Evolutionary conservation across 2,888 invertebrate species (phyloP).

Genomic region (Aspidiotus rigidus): DNA sequence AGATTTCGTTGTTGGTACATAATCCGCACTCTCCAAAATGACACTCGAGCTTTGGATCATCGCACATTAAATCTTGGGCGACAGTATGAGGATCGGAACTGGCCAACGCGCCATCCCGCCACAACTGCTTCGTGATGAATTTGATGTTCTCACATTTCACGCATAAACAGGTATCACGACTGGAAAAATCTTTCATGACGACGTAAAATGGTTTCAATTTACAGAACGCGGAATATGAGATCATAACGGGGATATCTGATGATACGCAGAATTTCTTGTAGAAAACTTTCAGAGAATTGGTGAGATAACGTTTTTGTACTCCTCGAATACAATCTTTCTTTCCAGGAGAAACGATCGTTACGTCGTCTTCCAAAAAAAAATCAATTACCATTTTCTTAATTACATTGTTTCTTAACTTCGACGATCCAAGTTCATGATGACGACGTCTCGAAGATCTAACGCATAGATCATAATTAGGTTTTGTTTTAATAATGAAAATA

Average conservation of each 20-base stretch:
- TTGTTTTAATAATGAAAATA: not conserved
- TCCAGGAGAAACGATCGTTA: not conserved
- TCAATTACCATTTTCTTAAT: not conserved
- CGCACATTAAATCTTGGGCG: not conserved
- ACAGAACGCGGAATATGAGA: not conserved
- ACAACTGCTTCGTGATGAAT: not conserved
- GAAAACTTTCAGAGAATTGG: not conserved
- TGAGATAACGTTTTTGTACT: not conserved
- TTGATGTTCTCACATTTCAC: not conserved
- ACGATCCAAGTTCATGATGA: not conserved
- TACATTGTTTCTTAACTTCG: not conserved
- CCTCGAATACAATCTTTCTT: not conserved
- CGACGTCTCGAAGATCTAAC: not conserved
- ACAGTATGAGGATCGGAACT: not conserved
- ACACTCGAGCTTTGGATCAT: not conserved
- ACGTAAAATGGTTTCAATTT: not conserved
- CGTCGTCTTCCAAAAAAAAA: not conserved
- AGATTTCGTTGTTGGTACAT: not conserved
- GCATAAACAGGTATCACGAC: conserved; percentile 2
- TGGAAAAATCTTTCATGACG: not conserved
- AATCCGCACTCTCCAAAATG: not conserved
- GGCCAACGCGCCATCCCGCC: not conserved
- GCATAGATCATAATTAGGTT: not conserved
- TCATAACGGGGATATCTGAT: not conserved
- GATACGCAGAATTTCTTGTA: not conserved